Evolutionary conservation across 1,140 invertebrate species (phyloP), one percentile per base, ranked within the genome.

Genomic region (Uloborus diversus): DNA sequence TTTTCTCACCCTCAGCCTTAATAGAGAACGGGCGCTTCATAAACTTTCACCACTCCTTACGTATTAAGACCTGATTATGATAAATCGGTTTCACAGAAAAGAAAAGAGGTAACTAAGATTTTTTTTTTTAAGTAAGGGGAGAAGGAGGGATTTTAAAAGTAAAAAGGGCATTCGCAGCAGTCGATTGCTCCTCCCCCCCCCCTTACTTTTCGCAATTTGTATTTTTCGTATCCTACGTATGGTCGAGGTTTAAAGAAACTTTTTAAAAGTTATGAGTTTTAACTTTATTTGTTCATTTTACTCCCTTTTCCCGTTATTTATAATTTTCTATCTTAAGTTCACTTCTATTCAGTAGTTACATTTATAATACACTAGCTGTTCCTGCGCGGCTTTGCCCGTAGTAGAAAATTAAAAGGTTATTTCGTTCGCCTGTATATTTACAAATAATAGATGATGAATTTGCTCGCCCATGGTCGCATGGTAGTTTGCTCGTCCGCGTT

Each of bases 21-120:
- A 66, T 56, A 37, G 47, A 57, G 56, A 59, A 42, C 9, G 56
- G 69, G 25, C 42, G 59, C 70, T 75, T 78, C 73, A 78, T 78
- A 78, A 78, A 78, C 73, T 78, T 78, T 78, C 62, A 66, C 49
- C 71, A 75, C 69, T 73, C 69, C 69, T 62, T 53, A 51, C 61
- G 62, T 78, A 78, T 78, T 78, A 78, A 78, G 73, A 78, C 62
- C 73, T 78, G 73, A 78, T 78, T 78, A 78, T 78, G 73, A 78
- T 78, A 78, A 78, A 78, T 78, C 61, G 73, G 61, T 28, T 35
- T 14, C 49, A 56, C 56, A 71, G 42, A 73, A 73, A 42, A 78
- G 73, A 78, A 78, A 78, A 61, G 62, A 56, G 25, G 32, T 66
- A 65, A 57, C 61, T 42, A 23, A n/a, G 25, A 71, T 33, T n/a